Conservation (phyloP, 2,113 vertebrate genomes). For the Pluvialis apricaria region DNA sequence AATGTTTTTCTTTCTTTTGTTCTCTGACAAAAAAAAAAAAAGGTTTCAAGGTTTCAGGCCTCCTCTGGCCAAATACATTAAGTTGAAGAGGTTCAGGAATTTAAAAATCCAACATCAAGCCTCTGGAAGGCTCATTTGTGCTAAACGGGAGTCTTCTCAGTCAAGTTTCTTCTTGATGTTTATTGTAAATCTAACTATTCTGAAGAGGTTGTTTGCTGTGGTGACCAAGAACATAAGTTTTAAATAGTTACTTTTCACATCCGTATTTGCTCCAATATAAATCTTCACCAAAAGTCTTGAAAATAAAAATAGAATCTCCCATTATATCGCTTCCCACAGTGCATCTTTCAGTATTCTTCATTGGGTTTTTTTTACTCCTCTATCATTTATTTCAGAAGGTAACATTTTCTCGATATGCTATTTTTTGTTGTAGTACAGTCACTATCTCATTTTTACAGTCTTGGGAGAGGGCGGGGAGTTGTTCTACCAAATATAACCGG, state of each 20-base stretch:
- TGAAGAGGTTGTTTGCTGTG: background rate
- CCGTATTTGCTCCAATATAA: background rate
- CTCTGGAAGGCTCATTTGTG: background rate
- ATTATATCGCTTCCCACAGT: background rate
- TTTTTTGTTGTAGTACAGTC: constrained; percentile 19
- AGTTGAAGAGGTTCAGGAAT: background rate
- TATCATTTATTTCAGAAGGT: background rate
- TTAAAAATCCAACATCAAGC: background rate
- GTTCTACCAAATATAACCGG: constrained; percentile 41
- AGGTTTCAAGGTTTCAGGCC: background rate
- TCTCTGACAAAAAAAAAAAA: background rate
- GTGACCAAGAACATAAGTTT: background rate
- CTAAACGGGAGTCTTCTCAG: background rate
- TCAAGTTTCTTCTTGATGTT: background rate
- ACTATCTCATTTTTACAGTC: constrained; percentile 50
- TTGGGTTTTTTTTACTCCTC: background rate
- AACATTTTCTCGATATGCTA: background rate
- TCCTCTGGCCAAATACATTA: background rate
- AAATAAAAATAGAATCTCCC: background rate
- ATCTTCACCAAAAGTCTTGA: background rate
- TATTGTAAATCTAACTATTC: background rate
- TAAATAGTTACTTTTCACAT: background rate
- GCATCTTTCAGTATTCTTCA: background rate
- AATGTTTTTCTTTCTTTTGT: background rate
- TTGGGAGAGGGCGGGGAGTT: constrained; percentile 31